Evolutionary conservation across 2,888 invertebrate genomes (phyloP), one percentile per base, ranked within the genome.

Genomic region (Trichopria drosophilae): DNA sequence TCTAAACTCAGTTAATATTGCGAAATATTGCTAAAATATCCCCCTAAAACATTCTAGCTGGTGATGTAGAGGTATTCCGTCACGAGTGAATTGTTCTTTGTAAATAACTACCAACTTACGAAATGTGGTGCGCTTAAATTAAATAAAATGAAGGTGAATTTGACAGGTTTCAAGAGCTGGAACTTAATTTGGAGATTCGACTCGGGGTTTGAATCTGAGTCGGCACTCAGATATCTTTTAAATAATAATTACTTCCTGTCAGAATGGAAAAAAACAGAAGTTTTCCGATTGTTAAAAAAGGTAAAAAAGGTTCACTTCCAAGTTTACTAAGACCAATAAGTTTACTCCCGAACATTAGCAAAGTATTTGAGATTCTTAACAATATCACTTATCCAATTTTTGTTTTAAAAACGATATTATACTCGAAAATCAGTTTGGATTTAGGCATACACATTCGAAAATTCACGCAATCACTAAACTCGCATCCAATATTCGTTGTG

Each of bases 211-310:
- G n/a, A n/a, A n/a, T n/a, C n/a, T n/a, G n/a, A n/a, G n/a, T n/a
- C n/a, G n/a, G n/a, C n/a, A n/a, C n/a, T n/a, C n/a, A n/a, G n/a
- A n/a, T n/a, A n/a, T n/a, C n/a, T n/a, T n/a, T n/a, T n/a, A n/a
- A n/a, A n/a, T n/a, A n/a, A 19, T 57, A n/a, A n/a, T 57, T 2
- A 57, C 68, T 66, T 56, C 67, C 69, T 0, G 18, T 13, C 0
- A 47, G 6, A 5, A 59, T 58, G 58, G 60, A 58, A 50, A 47
- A 13, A 6, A 61, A 62, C 0, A 64, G 60, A 49, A 42, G 61
- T 1, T 51, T 62, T 1, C 42, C 61, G 0, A 45, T 62, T 5
- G 15, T 20, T 15, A 50, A 59, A 37, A 43, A 36, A 31, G 28
- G 26, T 10, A 52, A 52, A 39, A 20, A 39, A 9, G 9, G 2